Evolutionary conservation across 2,113 vertebrate genomes (phyloP).

Genomic region (Ciconia maguari): DNA sequence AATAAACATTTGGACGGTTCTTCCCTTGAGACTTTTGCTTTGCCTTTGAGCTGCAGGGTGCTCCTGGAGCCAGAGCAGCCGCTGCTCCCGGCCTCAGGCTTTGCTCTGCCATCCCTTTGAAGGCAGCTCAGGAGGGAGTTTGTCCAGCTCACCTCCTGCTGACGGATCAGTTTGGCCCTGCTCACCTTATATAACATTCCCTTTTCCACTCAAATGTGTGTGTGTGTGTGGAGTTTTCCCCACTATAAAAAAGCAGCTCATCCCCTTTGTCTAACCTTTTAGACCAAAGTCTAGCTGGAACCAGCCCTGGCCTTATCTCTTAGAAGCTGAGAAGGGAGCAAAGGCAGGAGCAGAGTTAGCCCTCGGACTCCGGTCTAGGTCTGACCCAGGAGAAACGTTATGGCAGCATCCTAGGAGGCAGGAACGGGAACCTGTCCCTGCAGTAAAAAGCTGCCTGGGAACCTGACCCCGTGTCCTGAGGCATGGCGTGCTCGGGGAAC

Average conservation of each 20-base stretch:
- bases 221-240: neutral
- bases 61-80: neutral
- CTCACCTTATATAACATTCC: neutral
- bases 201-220: neutral
- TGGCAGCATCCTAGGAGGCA: neutral
- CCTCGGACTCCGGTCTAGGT: neutral
- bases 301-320: neutral
- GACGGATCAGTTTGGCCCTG: neutral
- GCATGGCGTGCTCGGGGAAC: neutral
- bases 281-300: neutral
- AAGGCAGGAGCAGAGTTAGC: neutral
- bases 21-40: neutral
- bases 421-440: neutral
- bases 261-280: neutral
- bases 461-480: fast-evolving
- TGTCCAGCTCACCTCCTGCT: fast-evolving
- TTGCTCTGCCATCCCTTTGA: fast-evolving
- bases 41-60: neutral
- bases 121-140: neutral
- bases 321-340: neutral
- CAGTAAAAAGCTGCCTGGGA: neutral
- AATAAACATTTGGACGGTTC: neutral
- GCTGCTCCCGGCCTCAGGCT: neutral
- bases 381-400: neutral
- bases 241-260: neutral